Evolutionary conservation across 2,888 invertebrate species (phyloP), one percentile per base, ranked within the genome.

Genomic region (Hymenopus coronatus): DNA sequence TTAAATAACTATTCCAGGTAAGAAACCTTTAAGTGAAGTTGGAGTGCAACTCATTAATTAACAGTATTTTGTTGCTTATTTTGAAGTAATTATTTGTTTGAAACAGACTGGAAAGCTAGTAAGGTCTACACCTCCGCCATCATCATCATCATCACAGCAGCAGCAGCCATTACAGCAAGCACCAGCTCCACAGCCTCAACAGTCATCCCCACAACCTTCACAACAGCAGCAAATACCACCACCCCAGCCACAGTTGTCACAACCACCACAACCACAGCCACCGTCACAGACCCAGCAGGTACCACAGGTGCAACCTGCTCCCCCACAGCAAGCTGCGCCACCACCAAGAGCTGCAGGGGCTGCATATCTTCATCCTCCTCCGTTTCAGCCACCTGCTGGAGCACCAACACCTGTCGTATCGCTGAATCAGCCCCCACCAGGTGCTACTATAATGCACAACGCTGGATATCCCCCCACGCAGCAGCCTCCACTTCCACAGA

Each of bases 101-200:
- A 4, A 70, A 12, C 93, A 95, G 93, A 93, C 95, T 83, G 96
- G 96, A 85, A 96, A 96, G 92, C 92, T 96, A 89, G 95, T 96
- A 91, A 95, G 97, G 82, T 94, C 95, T 89, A 95, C 95, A 2
- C 95, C 95, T 83, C 94, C 95, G 14, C 94, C 95, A 82, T 54
- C 40, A 82, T 83, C 87, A 30, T n/a, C n/a, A n/a, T 83, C 46
- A 82, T 83, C 87, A 30, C 86, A 87, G 20, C 89, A 89, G 27
- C 88, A 86, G 85, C 88, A 54, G 25, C 85, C 83, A 81, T 81
- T 88, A 9, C 90, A 90, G 82, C 90, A 89, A 70, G 90, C 90
- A 30, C 89, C 84, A 88, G 88, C 91, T 89, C 91, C 70, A 93
- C 54, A 70, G 54, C 93, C 85, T 93, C 93, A 28, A 92, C 93